Evolutionary conservation across 2,888 invertebrate genomes (phyloP).

Genomic region (Zygothrica quintamaculata): DNA sequence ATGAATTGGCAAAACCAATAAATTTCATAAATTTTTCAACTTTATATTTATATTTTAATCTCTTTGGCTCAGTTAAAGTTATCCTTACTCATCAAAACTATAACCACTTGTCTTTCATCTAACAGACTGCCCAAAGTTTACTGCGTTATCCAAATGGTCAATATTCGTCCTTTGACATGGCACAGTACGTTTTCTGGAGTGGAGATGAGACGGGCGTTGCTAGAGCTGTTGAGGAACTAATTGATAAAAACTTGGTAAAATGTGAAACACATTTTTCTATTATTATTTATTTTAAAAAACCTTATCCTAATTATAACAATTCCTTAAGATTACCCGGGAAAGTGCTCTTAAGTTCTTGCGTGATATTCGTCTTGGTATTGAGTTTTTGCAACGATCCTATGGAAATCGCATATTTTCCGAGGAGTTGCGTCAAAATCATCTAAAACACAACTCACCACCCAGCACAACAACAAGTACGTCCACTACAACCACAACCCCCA

Average conservation of each 20-base stretch:
- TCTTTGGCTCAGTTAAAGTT: too few relatives aligned
- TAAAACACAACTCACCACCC: conserved; percentile 68
- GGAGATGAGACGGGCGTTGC: conserved; percentile 92
- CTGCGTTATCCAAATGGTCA: conserved; percentile 87
- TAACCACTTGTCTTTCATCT: conserved; percentile 13
- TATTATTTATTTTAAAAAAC: background rate
- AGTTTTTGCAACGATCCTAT: conserved; percentile 87
- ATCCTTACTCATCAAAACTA: background rate
- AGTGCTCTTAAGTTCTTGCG: conserved; percentile 90
- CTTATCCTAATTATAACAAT: too few relatives aligned
- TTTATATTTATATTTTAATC: conserved; percentile 10
- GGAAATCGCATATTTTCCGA: conserved; percentile 82
- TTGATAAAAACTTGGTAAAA: conserved; percentile 89
- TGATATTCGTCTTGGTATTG: conserved; percentile 90
- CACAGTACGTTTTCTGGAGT: conserved; percentile 93
- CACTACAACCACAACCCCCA: conserved; percentile 72
- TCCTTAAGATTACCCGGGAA: conserved; percentile 88
- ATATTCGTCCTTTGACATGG: conserved; percentile 92
- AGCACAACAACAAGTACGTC: conserved; percentile 58
- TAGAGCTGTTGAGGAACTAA: conserved; percentile 90
- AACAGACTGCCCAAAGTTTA: conserved; percentile 85
- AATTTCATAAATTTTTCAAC: conserved; percentile 34
- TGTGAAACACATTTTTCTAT: background rate
- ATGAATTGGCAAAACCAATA: conserved; percentile 51
- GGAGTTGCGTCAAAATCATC: conserved; percentile 80